Evolutionary conservation across 2,888 invertebrate species (phyloP).

Genomic region (Amiota minor): DNA sequence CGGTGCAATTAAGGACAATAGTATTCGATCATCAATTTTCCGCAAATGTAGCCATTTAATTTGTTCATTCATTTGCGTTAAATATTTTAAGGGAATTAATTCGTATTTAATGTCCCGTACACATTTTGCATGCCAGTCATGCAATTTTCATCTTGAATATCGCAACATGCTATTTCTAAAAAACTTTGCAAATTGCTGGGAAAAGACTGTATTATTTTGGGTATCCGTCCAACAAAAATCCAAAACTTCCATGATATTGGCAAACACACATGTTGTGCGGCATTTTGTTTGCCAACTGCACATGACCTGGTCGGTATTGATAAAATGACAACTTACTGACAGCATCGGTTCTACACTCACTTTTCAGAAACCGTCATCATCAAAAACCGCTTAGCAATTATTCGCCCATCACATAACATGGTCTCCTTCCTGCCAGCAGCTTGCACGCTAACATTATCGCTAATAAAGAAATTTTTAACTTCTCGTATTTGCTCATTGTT

Average conservation of each 20-base stretch:
- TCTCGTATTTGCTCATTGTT: not conserved
- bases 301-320: not conserved
- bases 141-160: too few relatives aligned
- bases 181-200: not conserved
- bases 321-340: not conserved
- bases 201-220: not conserved
- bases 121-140: too few relatives aligned
- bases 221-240: constrained; percentile 8
- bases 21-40: too few relatives aligned
- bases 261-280: constrained; percentile 28
- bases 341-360: not conserved
- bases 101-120: too few relatives aligned
- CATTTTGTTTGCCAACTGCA: constrained; percentile 1
- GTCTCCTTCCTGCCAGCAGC: not conserved
- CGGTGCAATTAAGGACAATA: too few relatives aligned
- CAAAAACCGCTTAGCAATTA: not conserved
- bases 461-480: not conserved
- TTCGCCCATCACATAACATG: not conserved
- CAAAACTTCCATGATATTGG: constrained; percentile 19
- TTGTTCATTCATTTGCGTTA: too few relatives aligned
- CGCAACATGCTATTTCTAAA: too few relatives aligned
- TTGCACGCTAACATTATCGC: not conserved
- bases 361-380: not conserved
- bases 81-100: too few relatives aligned
- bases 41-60: too few relatives aligned